Evolutionary conservation across 2,113 vertebrate genomes (phyloP).

Genomic region (Meles meles): DNA sequence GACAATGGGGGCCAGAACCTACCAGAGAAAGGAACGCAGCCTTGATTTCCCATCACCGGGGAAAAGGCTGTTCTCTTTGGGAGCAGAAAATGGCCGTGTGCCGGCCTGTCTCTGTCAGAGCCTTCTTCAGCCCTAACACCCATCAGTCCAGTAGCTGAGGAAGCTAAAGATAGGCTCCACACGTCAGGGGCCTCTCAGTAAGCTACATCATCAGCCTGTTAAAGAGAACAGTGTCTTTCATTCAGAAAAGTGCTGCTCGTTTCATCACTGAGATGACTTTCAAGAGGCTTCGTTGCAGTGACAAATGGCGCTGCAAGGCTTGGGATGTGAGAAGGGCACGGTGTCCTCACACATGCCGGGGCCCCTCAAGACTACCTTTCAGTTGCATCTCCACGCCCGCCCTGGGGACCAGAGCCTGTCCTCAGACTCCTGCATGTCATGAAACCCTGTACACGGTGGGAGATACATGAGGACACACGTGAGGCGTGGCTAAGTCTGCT

Average conservation of each 20-base stretch:
- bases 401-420: too few relatives aligned
- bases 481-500: background rate
- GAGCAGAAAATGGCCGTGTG: accelerated
- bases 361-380: background rate
- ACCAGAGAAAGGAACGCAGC: accelerated
- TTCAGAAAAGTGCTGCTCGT: background rate
- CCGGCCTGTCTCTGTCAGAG: background rate
- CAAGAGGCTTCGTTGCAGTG: background rate
- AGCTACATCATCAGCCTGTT: background rate
- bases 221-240: background rate
- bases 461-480: accelerated
- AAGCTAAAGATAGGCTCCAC: background rate
- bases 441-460: background rate
- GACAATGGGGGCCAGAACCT: background rate
- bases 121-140: background rate
- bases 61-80: background rate
- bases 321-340: too few relatives aligned
- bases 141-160: background rate
- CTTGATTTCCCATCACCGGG: background rate
- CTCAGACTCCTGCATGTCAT: background rate
- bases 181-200: background rate
- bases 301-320: background rate
- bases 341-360: background rate
- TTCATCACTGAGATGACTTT: background rate
- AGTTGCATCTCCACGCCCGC: background rate